These are phyloP conservation scores for Aspidoscelis tigris DNA, from an alignment of 2,113 vertebrate species.

Conservation along the genomic window DNA sequence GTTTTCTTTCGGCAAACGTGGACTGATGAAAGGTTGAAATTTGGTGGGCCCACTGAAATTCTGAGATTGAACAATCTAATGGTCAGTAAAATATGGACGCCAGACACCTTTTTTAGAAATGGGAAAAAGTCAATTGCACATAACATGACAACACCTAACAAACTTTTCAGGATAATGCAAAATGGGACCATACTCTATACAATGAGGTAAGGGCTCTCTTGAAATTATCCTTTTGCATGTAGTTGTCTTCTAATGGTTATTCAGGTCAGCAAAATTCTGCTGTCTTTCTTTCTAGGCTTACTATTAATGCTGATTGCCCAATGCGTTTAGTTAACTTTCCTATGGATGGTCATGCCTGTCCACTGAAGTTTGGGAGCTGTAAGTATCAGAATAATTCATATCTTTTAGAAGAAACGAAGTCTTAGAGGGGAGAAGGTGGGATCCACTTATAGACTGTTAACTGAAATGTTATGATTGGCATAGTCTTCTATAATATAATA, in stretches of 20 bases:
- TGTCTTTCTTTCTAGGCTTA: conserved; percentile 79
- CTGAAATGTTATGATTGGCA: background rate
- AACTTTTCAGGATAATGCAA: conserved; percentile 97
- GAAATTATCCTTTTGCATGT: conserved; percentile 7
- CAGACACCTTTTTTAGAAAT: conserved; percentile 98
- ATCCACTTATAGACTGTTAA: background rate
- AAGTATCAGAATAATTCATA: conserved; percentile 73
- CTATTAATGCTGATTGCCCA: conserved; percentile 95
- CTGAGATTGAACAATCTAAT: conserved; percentile 95
- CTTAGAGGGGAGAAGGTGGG: conserved; percentile 1
- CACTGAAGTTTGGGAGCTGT: conserved; percentile 98
- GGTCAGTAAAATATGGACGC: conserved; percentile 99
- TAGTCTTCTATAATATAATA: background rate
- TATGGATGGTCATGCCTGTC: conserved; percentile 97
- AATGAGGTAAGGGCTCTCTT: conserved; percentile 85
- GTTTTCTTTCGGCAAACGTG: conserved; percentile 98
- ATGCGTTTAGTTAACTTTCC: conserved; percentile 97
- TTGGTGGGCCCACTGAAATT: conserved; percentile 92
- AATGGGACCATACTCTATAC: conserved; percentile 98
- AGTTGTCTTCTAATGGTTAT: background rate
- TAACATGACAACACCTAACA: conserved; percentile 98
- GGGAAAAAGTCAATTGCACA: conserved; percentile 97
- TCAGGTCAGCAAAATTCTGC: conserved; percentile 43
- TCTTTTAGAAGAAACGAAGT: conserved; percentile 17
- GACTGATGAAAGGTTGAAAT: conserved; percentile 92